Evolutionary conservation across 2,113 vertebrate species (phyloP), one percentile per base, ranked within the genome.

Genomic region (Xenopus borealis): DNA sequence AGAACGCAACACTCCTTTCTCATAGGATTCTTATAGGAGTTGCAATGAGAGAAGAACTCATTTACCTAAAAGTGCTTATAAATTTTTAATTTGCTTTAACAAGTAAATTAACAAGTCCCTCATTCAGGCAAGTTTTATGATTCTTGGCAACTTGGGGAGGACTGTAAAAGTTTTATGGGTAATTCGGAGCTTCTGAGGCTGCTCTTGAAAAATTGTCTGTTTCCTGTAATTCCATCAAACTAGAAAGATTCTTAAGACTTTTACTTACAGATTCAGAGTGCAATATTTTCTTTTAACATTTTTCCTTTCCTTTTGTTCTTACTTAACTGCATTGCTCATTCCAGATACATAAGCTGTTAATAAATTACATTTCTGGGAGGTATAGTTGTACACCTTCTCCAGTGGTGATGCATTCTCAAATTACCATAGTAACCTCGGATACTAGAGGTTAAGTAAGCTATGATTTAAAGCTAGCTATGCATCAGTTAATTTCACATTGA

Each of bases 101-200:
- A 98, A 98, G 95, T 98, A 98, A 98, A 98, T 98, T 98, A 98
- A 98, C 96, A 98, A 98, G 96, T 98, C 95, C 94, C 96, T 98
- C 94, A 97, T 97, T 97, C 96, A 92, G 92, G 93, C 93, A 97
- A 96, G 94, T 97, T 98, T 98, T 98, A 98, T 94, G 94, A 94
- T 91, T 89, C 89, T 91, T 91, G 91, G 93, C 93, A 96, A 96
- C 95, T 91, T 88, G 93, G 95, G 94, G 93, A 95, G 88, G 89
- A 88, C 91, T 82, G 92, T 98, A 95, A 97, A 97, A 96, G 90
- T 97, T 98, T 98, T 96, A 98, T 96, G 94, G 95, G 96, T 95
- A 95, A 97, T 97, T 94, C 93, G 92, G 93, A 94, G 92, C 93
- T 92, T 89, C 91, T 69, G 90, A 89, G 92, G 92, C 91, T 91